A percentile compares a stretch with the other conserved stretches of the same genome.
phyloP scores from a whole-genome alignment of 2,113 vertebrate species.

The Barnardius zonarius region DNA sequence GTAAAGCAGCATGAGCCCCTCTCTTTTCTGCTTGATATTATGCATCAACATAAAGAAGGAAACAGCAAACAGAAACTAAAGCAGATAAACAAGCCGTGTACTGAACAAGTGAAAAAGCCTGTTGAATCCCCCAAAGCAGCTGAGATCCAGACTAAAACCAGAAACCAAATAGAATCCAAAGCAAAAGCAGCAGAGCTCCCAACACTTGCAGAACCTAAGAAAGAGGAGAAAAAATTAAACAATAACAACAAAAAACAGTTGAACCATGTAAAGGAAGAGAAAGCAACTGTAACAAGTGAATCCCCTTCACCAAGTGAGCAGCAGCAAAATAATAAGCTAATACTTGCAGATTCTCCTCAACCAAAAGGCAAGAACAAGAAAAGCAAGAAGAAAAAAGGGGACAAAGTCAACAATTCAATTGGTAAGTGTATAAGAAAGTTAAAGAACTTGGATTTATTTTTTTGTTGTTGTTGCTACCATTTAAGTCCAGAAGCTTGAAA shows the following conservation, averaged over 20 bases:
- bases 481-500: background rate
- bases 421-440: constrained; percentile 73
- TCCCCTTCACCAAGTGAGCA: constrained; percentile 68
- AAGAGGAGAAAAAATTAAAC: constrained; percentile 80
- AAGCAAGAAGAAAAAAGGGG: constrained; percentile 95
- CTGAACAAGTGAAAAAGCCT: constrained; percentile 73
- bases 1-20: constrained; percentile 77
- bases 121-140: constrained; percentile 52
- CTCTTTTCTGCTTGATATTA: constrained; percentile 76
- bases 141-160: constrained; percentile 71
- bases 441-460: background rate
- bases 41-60: constrained; percentile 75
- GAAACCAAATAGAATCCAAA: constrained; percentile 73
- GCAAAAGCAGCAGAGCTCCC: constrained; percentile 73
- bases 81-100: constrained; percentile 61
- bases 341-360: constrained; percentile 82
- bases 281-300: constrained; percentile 63
- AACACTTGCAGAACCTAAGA: constrained; percentile 68
- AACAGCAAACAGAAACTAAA: constrained; percentile 78
- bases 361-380: constrained; percentile 85
- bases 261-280: constrained; percentile 82
- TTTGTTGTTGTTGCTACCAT: background rate
- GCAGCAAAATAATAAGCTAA: constrained; percentile 76
- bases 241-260: constrained; percentile 81
- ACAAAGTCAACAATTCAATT: constrained; percentile 88